Evolutionary conservation across 2,888 invertebrate species (phyloP).

Genomic region (Sipha maydis): DNA sequence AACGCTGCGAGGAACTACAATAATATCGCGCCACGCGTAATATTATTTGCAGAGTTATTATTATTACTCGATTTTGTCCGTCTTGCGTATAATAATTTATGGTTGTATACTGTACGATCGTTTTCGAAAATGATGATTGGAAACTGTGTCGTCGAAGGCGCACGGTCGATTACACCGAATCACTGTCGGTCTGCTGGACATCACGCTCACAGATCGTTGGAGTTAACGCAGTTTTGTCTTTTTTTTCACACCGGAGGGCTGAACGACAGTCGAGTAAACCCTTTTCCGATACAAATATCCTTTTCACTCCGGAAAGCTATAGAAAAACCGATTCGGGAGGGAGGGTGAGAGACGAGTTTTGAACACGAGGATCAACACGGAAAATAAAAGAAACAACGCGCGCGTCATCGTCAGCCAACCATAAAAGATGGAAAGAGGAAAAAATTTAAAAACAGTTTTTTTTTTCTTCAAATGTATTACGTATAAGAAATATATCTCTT

Average conservation of each 20-base stretch:
- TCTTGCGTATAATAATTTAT: background rate
- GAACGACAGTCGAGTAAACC: slow-evolving; percentile 30
- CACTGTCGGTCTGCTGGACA: slow-evolving; percentile 53
- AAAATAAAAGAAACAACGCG: background rate
- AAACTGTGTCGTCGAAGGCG: slow-evolving; percentile 7
- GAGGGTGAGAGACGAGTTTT: background rate
- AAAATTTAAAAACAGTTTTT: background rate
- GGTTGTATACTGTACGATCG: background rate
- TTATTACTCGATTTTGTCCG: background rate
- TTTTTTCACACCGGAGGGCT: slow-evolving; percentile 15
- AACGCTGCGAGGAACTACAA: background rate
- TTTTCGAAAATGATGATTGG: slow-evolving; percentile 23
- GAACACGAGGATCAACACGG: background rate
- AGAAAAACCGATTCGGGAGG: background rate
- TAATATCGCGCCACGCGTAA: background rate
- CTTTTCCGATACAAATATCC: slow-evolving; percentile 20
- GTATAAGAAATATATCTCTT: background rate
- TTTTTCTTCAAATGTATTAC: background rate
- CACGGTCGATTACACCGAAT: slow-evolving; percentile 53
- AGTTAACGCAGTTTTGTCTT: slow-evolving; percentile 39
- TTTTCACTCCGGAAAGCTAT: background rate
- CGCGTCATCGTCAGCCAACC: background rate
- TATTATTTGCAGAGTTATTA: background rate
- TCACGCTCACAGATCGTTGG: slow-evolving; percentile 32
- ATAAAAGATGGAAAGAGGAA: background rate